A percentile compares a stretch with the other conserved stretches of the same genome.
Evolutionary conservation across 2,797 vertebrate species (phyloP).

Genomic region (Naso thynnoides): DNA sequence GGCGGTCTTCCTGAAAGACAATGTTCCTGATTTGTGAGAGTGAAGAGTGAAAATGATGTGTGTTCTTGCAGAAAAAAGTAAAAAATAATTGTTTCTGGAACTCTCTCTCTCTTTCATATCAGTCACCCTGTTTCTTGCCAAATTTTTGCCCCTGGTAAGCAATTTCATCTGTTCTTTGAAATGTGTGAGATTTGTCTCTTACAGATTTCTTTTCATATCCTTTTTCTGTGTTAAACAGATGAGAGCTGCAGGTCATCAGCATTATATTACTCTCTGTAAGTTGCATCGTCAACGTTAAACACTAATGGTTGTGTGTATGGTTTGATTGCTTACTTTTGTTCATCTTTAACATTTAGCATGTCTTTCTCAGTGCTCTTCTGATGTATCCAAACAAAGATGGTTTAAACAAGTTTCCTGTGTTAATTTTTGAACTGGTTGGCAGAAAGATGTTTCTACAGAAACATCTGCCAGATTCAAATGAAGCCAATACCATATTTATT

Average conservation of each 20-base stretch:
- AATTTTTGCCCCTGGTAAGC: conserved; percentile 50
- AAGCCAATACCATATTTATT: conserved; percentile 84
- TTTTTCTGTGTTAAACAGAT: conserved; percentile 56
- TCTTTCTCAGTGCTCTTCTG: not conserved
- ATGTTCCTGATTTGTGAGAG: conserved; percentile 14
- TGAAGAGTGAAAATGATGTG: conserved; percentile 17
- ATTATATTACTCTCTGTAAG: conserved; percentile 19
- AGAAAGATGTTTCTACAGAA: conserved; percentile 74
- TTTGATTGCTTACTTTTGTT: conserved; percentile 67
- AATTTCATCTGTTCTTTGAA: conserved; percentile 56
- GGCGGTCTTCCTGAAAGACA: conserved; percentile 25
- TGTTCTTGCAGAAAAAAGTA: conserved; percentile 16
- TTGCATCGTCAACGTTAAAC: conserved; percentile 46
- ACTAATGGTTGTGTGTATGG: conserved; percentile 18
- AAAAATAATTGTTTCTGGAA: conserved; percentile 59
- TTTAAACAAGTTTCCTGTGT: conserved; percentile 18
- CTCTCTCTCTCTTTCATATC: conserved; percentile 39
- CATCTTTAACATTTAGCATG: conserved; percentile 60
- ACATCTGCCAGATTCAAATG: conserved; percentile 75
- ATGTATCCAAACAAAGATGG: conserved; percentile 34
- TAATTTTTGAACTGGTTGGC: conserved; percentile 57
- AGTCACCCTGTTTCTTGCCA: conserved; percentile 50
- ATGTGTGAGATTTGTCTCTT: conserved; percentile 55
- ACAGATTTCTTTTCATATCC: conserved; percentile 41
- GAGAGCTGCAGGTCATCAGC: conserved; percentile 53